phyloP scores from a whole-genome alignment of 2,888 invertebrate genomes.

The Beris chalybata region DNA sequence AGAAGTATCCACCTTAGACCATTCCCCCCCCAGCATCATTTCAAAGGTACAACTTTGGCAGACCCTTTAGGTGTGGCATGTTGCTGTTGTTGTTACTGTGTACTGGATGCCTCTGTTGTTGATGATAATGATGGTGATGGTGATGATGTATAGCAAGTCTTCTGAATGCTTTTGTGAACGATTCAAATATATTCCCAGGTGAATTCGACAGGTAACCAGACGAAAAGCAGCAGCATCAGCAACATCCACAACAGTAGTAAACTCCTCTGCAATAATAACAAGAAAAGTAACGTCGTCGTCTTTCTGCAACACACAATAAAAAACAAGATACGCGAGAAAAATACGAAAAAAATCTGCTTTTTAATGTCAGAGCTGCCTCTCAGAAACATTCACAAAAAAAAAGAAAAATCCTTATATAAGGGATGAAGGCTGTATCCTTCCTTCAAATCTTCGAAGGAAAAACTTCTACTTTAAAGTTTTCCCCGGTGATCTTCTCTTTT shows the following conservation, averaged over 20 bases:
- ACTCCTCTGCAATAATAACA: slow-evolving; percentile 21
- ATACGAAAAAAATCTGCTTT: slow-evolving; percentile 19
- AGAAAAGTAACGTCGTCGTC: slow-evolving; percentile 28
- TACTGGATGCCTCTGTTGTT: slow-evolving; percentile 5
- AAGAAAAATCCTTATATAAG: neutral
- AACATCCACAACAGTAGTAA: slow-evolving; percentile 10
- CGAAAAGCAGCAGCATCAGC: slow-evolving; percentile 12
- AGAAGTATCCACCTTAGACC: too few relatives aligned
- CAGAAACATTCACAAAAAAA: neutral
- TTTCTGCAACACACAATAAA: slow-evolving; percentile 13
- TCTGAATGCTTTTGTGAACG: slow-evolving; percentile 19
- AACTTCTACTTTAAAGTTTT: slow-evolving; percentile 19
- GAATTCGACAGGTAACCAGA: slow-evolving; percentile 23
- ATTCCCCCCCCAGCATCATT: too few relatives aligned
- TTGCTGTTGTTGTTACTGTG: neutral
- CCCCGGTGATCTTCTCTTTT: slow-evolving; percentile 14
- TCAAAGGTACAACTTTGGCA: slow-evolving; percentile 3
- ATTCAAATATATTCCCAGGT: slow-evolving; percentile 19
- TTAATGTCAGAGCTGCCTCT: slow-evolving; percentile 5
- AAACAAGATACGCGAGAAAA: slow-evolving; percentile 9
- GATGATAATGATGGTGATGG: slow-evolving; percentile 7
- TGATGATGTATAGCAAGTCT: slow-evolving; percentile 4
- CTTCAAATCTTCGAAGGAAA: neutral
- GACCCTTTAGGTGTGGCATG: neutral
- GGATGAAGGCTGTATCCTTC: slow-evolving; percentile 1